Base-by-base conservation (phyloP, 2,797 vertebrate genomes). In the Takifugu rubripes region DNA sequence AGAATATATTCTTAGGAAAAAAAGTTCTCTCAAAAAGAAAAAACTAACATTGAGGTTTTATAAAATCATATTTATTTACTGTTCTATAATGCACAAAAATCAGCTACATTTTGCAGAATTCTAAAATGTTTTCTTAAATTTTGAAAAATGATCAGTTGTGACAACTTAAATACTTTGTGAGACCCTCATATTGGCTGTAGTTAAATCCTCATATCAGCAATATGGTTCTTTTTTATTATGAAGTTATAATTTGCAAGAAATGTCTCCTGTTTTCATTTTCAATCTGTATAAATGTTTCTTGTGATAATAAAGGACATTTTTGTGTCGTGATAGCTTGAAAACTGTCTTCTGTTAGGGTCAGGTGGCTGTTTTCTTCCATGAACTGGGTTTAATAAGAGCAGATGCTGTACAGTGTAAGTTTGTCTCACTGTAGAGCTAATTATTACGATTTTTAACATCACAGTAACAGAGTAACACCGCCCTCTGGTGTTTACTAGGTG, bases 261-360 rank as follows among this genome's bases (percentile, higher is more conserved):
- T 86, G 66, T 84, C 78, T 81, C 83, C 72, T 51, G 59, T 72
- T 83, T 74, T 71, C 29, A 71, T 83, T 87, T 75, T 86, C 67
- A 74, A 61, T 77, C 62, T 90, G 87, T 90, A 84, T 76, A 84
- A 76, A 77, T 79, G 77, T 82, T 88, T 83, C 78, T 90, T 89
- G 75, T 76, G 74, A 88, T 83, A 98, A 99, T 98, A 96, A 96
- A 94, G 66, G 78, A 86, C 90, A 87, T 89, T 60, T 74, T 63
- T 82, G 87, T 87, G 83, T 92, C 85, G 86, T 77, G 68, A 85
- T 83, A 75, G 74, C 46, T 55, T 43, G 12, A 64, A 11, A 68
- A 26, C 44, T 64, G 64, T 66, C n/a, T 56, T 47, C 36, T 40
- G 36, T 40, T 14, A 3, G 36, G 36, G 36, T 40, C 10, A 33